Percentiles rank a stretch among this genome's conserved stretches.
Conservation (phyloP, 1,140 invertebrate genomes). For the Drosophila lini region DNA sequence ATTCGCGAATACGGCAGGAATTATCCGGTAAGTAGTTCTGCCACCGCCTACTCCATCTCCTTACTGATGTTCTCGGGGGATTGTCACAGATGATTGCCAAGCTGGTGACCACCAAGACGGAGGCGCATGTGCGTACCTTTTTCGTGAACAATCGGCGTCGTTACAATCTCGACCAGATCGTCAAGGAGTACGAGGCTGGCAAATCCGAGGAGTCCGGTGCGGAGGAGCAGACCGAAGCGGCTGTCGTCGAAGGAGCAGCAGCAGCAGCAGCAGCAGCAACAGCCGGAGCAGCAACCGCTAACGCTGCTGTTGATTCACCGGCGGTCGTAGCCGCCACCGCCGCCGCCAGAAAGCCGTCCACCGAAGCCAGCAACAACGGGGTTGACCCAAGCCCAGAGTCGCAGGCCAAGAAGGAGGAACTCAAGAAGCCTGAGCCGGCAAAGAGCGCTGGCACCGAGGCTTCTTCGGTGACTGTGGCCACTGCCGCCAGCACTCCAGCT, state of each 20-base stretch:
- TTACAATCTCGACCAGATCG: slow-evolving; percentile 95
- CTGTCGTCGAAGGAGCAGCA: slow-evolving; percentile 10
- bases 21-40: slow-evolving; percentile 87
- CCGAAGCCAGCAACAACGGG: slow-evolving; percentile 25
- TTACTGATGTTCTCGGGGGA: background rate
- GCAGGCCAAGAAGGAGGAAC: slow-evolving; percentile 52
- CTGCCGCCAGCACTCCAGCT: background rate
- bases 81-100: slow-evolving; percentile 92
- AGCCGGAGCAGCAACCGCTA: background rate
- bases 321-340: background rate
- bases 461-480: background rate
- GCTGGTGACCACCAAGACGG: slow-evolving; percentile 97
- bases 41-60: background rate
- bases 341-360: slow-evolving; percentile 6
- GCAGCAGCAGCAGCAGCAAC: slow-evolving; percentile 3
- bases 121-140: slow-evolving; percentile 95
- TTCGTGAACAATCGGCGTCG: slow-evolving; percentile 95
- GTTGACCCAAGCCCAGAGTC: slow-evolving; percentile 15
- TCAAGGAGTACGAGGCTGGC: slow-evolving; percentile 93
- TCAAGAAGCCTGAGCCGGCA: slow-evolving; percentile 44
- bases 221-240: slow-evolving; percentile 38
- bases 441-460: slow-evolving; percentile 18
- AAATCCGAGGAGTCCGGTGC: slow-evolving; percentile 49
- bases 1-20: slow-evolving; percentile 97
- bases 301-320: background rate